Conservation (phyloP, 1,140 invertebrate genomes). For the Lepidurus arcticus region DNA sequence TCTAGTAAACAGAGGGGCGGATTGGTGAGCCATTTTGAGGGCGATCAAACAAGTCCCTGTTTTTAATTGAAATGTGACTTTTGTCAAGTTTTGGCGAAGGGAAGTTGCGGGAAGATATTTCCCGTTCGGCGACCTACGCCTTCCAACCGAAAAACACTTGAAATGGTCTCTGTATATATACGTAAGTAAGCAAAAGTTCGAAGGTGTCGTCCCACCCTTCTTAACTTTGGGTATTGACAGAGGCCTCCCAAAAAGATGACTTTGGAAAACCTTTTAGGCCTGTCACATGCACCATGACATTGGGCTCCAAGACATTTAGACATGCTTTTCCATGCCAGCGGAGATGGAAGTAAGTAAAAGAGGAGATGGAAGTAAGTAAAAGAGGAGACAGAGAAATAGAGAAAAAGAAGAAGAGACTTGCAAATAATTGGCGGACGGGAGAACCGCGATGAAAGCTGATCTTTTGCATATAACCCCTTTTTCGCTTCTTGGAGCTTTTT, state of each 20-base stretch:
- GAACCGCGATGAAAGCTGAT: constrained; percentile 16
- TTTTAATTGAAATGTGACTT: constrained; percentile 17
- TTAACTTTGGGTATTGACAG: constrained; percentile 1
- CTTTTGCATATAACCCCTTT: constrained; percentile 27
- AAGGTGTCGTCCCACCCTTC: constrained; percentile 16
- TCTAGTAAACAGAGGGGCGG: too few species aligned
- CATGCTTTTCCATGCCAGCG: background rate
- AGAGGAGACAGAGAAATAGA: background rate
- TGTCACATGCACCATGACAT: constrained; percentile 16
- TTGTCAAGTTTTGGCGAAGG: background rate
- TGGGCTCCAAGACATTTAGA: background rate
- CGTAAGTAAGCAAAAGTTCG: constrained; percentile 15
- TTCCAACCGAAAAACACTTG: background rate
- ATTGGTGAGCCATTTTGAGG: background rate
- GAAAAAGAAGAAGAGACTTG: background rate
- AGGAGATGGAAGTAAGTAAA: background rate
- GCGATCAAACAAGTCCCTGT: background rate
- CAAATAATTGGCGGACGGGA: background rate
- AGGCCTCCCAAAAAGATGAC: constrained; percentile 23
- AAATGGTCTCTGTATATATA: background rate
- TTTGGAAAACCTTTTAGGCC: constrained; percentile 28
- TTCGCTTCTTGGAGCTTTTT: constrained; percentile 25
- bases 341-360: background rate
- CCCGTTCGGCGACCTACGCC: background rate
- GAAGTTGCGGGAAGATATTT: background rate